Percentiles rank a stretch among this genome's conserved stretches.
phyloP scores from a whole-genome alignment of 2,797 vertebrate genomes.

The Ctenopoma multispine region DNA sequence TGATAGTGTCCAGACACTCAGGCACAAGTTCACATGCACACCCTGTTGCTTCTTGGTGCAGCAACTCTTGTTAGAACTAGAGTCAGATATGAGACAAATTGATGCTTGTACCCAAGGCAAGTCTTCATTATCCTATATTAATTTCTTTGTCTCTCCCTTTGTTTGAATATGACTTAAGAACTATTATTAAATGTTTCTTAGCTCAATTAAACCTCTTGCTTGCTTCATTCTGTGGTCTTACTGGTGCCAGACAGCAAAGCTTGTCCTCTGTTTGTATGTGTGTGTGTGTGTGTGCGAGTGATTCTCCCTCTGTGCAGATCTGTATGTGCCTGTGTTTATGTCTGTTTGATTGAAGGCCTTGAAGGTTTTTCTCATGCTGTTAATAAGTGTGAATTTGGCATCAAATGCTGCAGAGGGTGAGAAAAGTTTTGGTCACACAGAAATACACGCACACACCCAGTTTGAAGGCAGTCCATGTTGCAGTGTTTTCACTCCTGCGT shows the following conservation, averaged over 20 bases:
- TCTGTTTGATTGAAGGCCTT: conserved; percentile 35
- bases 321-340: conserved; percentile 13
- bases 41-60: conserved; percentile 5
- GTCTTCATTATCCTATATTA: conserved; percentile 9
- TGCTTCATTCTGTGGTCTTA: conserved; percentile 40
- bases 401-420: conserved; percentile 48
- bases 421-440: conserved; percentile 41
- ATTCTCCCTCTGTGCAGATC: neutral
- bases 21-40: neutral
- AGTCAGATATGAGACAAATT: conserved; percentile 11
- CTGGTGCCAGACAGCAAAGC: conserved; percentile 38
- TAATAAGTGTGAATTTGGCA: conserved; percentile 61
- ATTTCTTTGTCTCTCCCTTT: neutral
- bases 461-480: conserved; percentile 45
- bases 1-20: conserved; percentile 48
- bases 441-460: conserved; percentile 11
- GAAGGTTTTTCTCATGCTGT: conserved; percentile 45
- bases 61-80: neutral
- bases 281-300: conserved; percentile 1
- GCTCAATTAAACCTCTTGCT: conserved; percentile 40
- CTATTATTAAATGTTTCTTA: conserved; percentile 38
- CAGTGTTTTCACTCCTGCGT: conserved; percentile 43
- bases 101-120: neutral
- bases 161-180: conserved; percentile 12
- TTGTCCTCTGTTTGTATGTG: neutral